phyloP scores from a whole-genome alignment of 1,140 invertebrate species.

The Drosophila lacertosa region DNA sequence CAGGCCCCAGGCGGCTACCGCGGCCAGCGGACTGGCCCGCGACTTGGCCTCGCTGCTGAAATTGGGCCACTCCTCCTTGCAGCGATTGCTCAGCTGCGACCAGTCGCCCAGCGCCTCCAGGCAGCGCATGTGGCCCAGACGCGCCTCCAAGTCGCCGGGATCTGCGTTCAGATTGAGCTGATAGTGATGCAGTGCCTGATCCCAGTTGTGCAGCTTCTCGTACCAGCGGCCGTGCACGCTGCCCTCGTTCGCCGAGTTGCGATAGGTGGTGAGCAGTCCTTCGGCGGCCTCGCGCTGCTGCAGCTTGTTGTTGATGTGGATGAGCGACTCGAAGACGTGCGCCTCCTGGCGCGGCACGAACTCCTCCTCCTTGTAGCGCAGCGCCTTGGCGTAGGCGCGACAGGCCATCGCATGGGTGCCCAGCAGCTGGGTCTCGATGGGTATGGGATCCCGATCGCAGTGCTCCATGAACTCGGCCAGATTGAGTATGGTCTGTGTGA shows the following conservation, averaged over 20 bases:
- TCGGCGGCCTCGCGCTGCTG: slow-evolving; percentile 99
- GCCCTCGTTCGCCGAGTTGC: slow-evolving; percentile 87
- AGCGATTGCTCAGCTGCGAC: slow-evolving; percentile 91
- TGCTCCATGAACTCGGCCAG: slow-evolving; percentile 99
- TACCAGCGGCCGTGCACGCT: slow-evolving; percentile 98
- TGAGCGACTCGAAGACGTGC: slow-evolving; percentile 95
- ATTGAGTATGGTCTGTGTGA: slow-evolving; percentile 98
- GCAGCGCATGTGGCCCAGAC: slow-evolving; percentile 97
- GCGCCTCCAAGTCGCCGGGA: slow-evolving; percentile 90
- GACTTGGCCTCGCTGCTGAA: slow-evolving; percentile 89
- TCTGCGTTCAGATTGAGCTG: slow-evolving; percentile 88
- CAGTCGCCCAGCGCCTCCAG: slow-evolving; percentile 98
- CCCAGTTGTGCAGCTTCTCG: slow-evolving; percentile 99
- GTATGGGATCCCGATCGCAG: slow-evolving; percentile 97
- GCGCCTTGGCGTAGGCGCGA: slow-evolving; percentile 96
- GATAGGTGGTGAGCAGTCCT: slow-evolving; percentile 94
- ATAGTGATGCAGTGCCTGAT: slow-evolving; percentile 96
- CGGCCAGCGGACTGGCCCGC: slow-evolving; percentile 95
- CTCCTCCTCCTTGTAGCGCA: slow-evolving; percentile 99
- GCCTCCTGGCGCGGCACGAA: slow-evolving; percentile 88
- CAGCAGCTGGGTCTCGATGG: slow-evolving; percentile 93
- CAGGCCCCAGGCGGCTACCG: slow-evolving; percentile 97
- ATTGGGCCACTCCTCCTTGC: slow-evolving; percentile 90
- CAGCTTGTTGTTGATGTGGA: slow-evolving; percentile 99
- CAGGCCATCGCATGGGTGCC: slow-evolving; percentile 93